A percentile compares a stretch with the other conserved stretches of the same genome.
phyloP scores from a whole-genome alignment of 2,797 vertebrate genomes.

The Scomberomorus guttatus region DNA sequence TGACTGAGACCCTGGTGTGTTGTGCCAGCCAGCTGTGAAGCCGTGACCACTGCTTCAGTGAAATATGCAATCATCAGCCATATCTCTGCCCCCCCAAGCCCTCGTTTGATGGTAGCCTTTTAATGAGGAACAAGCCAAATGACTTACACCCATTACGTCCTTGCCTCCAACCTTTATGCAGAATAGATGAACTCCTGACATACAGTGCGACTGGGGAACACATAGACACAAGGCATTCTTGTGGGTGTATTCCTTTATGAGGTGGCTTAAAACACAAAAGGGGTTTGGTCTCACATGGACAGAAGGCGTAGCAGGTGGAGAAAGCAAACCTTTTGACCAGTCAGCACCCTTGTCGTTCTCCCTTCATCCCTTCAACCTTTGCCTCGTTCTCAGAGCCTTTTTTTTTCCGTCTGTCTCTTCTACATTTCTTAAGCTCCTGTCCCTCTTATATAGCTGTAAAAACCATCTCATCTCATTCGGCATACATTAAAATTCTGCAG shows the following conservation, averaged over 20 bases:
- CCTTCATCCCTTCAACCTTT: conserved; percentile 50
- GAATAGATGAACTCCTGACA: conserved; percentile 81
- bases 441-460: conserved; percentile 53
- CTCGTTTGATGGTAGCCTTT: conserved; percentile 75
- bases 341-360: conserved; percentile 63
- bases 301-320: conserved; percentile 77
- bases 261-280: conserved; percentile 58
- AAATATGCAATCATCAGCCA: conserved; percentile 84
- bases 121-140: conserved; percentile 79
- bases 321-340: conserved; percentile 68
- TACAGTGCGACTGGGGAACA: conserved; percentile 47
- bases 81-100: conserved; percentile 49
- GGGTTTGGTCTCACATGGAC: conserved; percentile 57
- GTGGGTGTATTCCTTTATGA: conserved; percentile 41
- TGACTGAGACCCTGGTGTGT: conserved; percentile 67
- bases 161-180: conserved; percentile 87
- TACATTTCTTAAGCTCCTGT: conserved; percentile 36
- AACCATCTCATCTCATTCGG: conserved; percentile 48
- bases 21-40: conserved; percentile 68
- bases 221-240: conserved; percentile 48
- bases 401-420: conserved; percentile 26
- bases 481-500: conserved; percentile 62
- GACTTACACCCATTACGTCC: conserved; percentile 72
- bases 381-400: conserved; percentile 28
- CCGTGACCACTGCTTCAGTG: conserved; percentile 55